Percentiles rank a stretch among this genome's conserved stretches.
Conservation (phyloP, 2,797 vertebrate species). For the Acipenser ruthenus region DNA sequence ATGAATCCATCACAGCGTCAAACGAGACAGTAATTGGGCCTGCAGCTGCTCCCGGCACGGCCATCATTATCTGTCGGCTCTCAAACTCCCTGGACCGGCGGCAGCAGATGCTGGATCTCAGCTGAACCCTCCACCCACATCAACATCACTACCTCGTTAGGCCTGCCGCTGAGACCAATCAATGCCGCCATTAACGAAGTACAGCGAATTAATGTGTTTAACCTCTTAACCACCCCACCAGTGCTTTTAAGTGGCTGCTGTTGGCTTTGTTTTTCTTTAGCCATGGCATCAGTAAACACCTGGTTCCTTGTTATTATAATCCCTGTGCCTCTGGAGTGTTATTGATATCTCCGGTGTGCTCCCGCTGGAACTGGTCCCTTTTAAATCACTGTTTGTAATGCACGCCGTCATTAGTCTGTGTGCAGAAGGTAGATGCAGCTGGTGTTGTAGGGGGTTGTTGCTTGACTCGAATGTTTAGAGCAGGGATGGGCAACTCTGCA, state of each 20-base stretch:
- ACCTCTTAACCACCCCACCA: constrained; percentile 28
- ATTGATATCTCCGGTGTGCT: too few species aligned
- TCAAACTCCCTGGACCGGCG: background rate
- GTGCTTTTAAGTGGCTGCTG: background rate
- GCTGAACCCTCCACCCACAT: constrained; percentile 27
- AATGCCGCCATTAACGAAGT: constrained; percentile 54
- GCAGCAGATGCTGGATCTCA: constrained; percentile 21
- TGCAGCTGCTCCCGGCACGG: constrained; percentile 17
- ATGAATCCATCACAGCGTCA: constrained; percentile 10
- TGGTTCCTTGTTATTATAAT: too few species aligned
- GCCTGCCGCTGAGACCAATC: constrained; percentile 51
- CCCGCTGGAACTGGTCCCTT: too few species aligned
- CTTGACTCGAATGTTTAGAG: too few species aligned
- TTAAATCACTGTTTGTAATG: too few species aligned
- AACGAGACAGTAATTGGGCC: constrained; percentile 15
- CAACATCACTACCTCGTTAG: constrained; percentile 45
- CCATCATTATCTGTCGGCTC: constrained; percentile 9
- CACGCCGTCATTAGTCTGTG: too few species aligned
- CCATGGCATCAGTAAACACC: too few species aligned
- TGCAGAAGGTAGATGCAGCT: too few species aligned
- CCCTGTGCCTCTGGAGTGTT: too few species aligned
- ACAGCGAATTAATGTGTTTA: constrained; percentile 46
- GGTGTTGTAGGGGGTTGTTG: too few species aligned
- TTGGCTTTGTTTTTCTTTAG: too few species aligned
- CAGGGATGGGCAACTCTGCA: too few species aligned